Base-by-base conservation (phyloP, 2,888 invertebrate genomes). In the Formica aserva region DNA sequence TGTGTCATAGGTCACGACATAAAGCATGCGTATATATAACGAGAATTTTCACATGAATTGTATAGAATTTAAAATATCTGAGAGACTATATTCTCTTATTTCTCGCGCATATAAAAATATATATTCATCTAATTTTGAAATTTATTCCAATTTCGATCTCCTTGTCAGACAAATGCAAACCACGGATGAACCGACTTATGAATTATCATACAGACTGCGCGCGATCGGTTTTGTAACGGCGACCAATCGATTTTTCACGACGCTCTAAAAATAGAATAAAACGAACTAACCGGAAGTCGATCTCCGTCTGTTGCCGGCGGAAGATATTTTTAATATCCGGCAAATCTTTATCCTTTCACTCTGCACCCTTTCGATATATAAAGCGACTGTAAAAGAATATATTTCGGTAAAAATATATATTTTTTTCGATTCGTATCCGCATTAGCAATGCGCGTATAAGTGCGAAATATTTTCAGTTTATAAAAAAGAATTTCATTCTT, bases 311-410 rank as follows among this genome's bases (percentile, higher is more conserved):
- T 86, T 86, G 85, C 83, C 82, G 85, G 81, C 84, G 86, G 83
- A 89, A 92, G 90, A 92, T 92, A 93, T 93, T 93, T 93, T 92
- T 93, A 93, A 93, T 93, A 93, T 93, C 93, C 93, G 93, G 91
- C 82, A 69, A 81, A 76, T 84, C 81, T 52, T 62, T 81, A 45
- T 69, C 65, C 77, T 80, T 52, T 80, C 82, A 83, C 71, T 81
- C 63, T 63, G 74, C 57, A 57, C 18, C 52, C 8, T 15, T 55
- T 45, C 26, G 22, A 60, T 60, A 8, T 57, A 60, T n/a, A 52
- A 13, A 26, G 13, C 60, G 32, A 78, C 4, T 26, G 22, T 38
- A 75, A 35, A 26, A 26, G 26, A 26, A 26, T 26, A 26, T 26
- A 26, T 26, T 22, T 76, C 5, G 13, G 6, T 32, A 26, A 35